Conservation (phyloP, 2,888 invertebrate genomes). For the Orchesella flavescens region DNA sequence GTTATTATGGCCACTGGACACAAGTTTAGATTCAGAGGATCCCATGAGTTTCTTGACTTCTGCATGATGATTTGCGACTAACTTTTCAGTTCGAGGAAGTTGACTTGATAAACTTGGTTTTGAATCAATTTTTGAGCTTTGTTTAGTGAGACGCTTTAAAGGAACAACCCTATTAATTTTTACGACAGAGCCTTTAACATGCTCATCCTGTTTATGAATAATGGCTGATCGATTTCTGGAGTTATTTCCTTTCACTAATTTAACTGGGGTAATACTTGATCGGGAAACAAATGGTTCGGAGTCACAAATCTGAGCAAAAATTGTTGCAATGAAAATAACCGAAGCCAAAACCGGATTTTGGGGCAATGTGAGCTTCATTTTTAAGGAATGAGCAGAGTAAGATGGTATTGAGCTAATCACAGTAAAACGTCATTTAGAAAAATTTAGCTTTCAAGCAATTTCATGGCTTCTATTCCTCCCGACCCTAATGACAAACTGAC, state of each 20-base stretch:
- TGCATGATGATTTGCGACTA: no score
- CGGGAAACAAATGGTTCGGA: constrained; percentile 19
- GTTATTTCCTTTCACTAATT: constrained; percentile 10
- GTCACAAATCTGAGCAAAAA: neutral
- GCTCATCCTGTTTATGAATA: neutral
- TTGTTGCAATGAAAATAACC: neutral
- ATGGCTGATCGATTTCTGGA: neutral
- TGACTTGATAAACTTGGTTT: no score
- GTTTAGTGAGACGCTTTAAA: constrained; percentile 1
- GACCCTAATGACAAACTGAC: no score
- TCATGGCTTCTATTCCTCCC: no score
- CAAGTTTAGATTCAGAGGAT: no score
- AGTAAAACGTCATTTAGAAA: neutral
- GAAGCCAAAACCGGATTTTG: neutral
- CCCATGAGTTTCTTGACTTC: no score
- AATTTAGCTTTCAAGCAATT: no score
- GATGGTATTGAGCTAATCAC: no score
- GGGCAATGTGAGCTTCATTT: constrained; percentile 27
- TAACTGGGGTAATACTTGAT: constrained; percentile 36
- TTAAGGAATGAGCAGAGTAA: neutral
- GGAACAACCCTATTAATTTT: constrained; percentile 50
- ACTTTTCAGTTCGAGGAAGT: no score
- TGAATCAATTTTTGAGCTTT: neutral
- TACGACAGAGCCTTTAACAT: constrained; percentile 2
- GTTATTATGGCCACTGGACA: no score